These are phyloP conservation scores for Synanthedon andrenaeformis DNA, from an alignment of 2,888 invertebrate genomes.

Conservation along the genomic window DNA sequence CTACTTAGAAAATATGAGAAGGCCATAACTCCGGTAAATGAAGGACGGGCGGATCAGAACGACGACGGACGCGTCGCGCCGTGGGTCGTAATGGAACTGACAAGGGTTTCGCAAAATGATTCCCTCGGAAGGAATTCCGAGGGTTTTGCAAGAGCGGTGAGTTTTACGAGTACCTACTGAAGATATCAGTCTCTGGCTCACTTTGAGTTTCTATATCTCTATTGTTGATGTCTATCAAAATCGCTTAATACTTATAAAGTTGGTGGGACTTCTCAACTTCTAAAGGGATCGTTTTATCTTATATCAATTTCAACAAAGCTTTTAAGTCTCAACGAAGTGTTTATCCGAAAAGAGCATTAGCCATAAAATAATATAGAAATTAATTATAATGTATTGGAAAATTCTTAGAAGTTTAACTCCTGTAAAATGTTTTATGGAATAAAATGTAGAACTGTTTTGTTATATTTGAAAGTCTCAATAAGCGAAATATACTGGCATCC, in stretches of 20 bases:
- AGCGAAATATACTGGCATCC: too few relatives aligned
- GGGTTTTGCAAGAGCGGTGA: conserved; percentile 40
- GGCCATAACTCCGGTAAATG: conserved; percentile 57
- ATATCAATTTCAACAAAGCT: too few relatives aligned
- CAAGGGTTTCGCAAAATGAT: conserved; percentile 64
- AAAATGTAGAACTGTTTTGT: too few relatives aligned
- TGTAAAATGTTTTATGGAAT: too few relatives aligned
- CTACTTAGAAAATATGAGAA: conserved; percentile 55
- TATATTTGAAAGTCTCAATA: too few relatives aligned
- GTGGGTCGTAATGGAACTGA: conserved; percentile 60
- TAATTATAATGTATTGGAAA: too few relatives aligned
- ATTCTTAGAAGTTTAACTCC: too few relatives aligned
- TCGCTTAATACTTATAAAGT: neutral
- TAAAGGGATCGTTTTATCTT: neutral
- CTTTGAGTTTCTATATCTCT: conserved; percentile 23
- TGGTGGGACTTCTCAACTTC: neutral
- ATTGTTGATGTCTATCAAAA: conserved; percentile 14
- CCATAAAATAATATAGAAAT: too few relatives aligned
- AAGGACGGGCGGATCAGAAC: conserved; percentile 49
- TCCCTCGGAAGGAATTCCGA: conserved; percentile 55
- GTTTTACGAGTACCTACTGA: conserved; percentile 44
- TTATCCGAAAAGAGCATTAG: too few relatives aligned
- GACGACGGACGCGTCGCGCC: conserved; percentile 40
- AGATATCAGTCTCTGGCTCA: conserved; percentile 43
- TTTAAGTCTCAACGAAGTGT: too few relatives aligned